Evolutionary conservation across 2,888 invertebrate genomes (phyloP).

Genomic region (Lasioglossum lativentre): DNA sequence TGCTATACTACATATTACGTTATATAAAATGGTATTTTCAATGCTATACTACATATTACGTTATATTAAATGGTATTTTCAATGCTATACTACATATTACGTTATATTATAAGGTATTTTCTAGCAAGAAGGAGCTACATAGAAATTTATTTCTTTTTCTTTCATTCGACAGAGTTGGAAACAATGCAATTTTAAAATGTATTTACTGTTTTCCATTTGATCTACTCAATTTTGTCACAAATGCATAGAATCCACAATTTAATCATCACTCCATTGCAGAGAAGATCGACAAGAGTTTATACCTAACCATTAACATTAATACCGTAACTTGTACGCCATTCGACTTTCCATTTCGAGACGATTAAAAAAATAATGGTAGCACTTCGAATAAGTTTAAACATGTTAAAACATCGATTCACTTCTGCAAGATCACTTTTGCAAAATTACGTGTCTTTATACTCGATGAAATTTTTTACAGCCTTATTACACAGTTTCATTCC

Average conservation of each 20-base stretch:
- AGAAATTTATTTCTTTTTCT: too few relatives aligned
- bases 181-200: background rate
- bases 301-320: background rate
- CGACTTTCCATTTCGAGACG: background rate
- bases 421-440: background rate
- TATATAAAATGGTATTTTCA: too few relatives aligned
- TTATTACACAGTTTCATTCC: background rate
- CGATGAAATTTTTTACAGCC: background rate
- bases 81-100: too few relatives aligned
- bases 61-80: too few relatives aligned
- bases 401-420: background rate
- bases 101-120: too few relatives aligned
- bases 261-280: too few relatives aligned
- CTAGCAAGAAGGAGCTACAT: too few relatives aligned
- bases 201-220: background rate
- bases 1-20: too few relatives aligned
- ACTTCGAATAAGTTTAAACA: background rate
- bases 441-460: background rate
- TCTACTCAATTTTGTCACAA: too few relatives aligned
- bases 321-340: background rate
- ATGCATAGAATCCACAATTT: too few relatives aligned
- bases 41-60: too few relatives aligned
- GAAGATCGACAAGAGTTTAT: background rate
- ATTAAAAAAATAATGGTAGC: background rate
- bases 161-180: background rate